Conservation (phyloP, 2,888 invertebrate genomes). For the Drosophila differens region DNA sequence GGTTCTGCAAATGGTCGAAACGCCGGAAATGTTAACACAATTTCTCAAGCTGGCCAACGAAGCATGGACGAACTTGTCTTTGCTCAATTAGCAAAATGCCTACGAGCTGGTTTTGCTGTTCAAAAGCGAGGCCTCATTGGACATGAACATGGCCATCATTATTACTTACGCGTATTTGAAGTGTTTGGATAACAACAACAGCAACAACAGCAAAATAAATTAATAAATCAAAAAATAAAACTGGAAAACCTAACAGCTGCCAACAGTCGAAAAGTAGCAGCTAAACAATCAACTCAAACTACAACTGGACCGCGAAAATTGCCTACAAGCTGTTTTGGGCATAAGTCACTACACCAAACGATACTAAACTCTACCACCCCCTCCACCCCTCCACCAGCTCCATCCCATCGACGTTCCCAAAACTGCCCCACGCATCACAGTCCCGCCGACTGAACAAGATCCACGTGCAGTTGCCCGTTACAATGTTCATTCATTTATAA, state of each 20-base stretch:
- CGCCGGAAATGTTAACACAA: slow-evolving; percentile 77
- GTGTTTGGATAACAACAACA: slow-evolving; percentile 46
- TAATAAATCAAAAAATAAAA: slow-evolving; percentile 22
- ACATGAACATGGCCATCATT: slow-evolving; percentile 63
- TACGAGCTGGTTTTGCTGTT: slow-evolving; percentile 53
- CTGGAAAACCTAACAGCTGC: slow-evolving; percentile 62
- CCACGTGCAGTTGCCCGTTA: slow-evolving; percentile 56
- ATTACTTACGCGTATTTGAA: slow-evolving; percentile 56
- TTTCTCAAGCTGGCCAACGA: slow-evolving; percentile 65
- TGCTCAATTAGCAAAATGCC: slow-evolving; percentile 76
- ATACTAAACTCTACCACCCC: neutral
- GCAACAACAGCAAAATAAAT: neutral
- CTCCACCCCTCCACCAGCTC: neutral
- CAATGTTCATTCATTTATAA: slow-evolving; percentile 77
- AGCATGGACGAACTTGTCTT: slow-evolving; percentile 64
- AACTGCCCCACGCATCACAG: neutral
- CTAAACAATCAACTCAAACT: slow-evolving; percentile 7
- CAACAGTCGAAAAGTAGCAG: slow-evolving; percentile 13
- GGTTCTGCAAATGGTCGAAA: slow-evolving; percentile 69
- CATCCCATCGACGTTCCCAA: neutral
- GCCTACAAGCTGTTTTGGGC: slow-evolving; percentile 53
- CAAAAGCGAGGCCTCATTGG: slow-evolving; percentile 55
- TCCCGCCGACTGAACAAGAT: slow-evolving; percentile 12
- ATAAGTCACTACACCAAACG: slow-evolving; percentile 18
- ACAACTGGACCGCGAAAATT: slow-evolving; percentile 42